A percentile compares a stretch with the other conserved stretches of the same genome.
These are phyloP conservation scores for Ariolimax columbianus DNA, from an alignment of 2,888 invertebrate genomes.

Conservation along the genomic window DNA sequence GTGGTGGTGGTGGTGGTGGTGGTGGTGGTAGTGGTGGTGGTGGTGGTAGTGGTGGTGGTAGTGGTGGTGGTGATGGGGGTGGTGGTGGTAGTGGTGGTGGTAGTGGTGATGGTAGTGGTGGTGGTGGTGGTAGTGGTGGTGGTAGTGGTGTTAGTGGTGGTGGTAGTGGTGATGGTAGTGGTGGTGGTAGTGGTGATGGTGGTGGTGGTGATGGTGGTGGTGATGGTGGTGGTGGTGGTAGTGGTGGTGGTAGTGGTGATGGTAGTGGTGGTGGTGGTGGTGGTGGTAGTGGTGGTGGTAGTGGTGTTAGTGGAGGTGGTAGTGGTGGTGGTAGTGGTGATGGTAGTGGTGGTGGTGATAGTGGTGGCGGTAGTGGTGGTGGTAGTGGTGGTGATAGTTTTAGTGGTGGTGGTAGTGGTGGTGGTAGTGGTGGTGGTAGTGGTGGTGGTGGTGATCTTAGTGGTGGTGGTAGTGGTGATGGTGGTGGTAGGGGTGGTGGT, in stretches of 20 bases:
- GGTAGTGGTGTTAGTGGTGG: neutral
- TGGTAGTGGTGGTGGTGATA: too few species aligned
- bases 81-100: neutral
- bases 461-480: too few species aligned
- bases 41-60: neutral
- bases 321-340: too few species aligned
- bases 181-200: constrained; percentile 13
- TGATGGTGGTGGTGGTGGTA: constrained; percentile 37
- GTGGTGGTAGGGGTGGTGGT: too few species aligned
- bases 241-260: neutral
- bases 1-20: neutral
- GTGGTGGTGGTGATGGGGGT: neutral
- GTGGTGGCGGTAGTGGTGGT: too few species aligned
- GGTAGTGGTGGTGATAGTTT: too few species aligned
- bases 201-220: constrained; percentile 28
- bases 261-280: neutral
- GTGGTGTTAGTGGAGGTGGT: too few species aligned
- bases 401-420: too few species aligned
- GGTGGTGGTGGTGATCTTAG: too few species aligned
- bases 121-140: neutral
- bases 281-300: constrained; percentile 9
- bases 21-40: neutral
- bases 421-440: too few species aligned
- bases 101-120: neutral
- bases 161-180: neutral